Base-by-base conservation (phyloP, 35 echinoderm and acorn worm genomes). In the Stichopus chloronotus region DNA sequence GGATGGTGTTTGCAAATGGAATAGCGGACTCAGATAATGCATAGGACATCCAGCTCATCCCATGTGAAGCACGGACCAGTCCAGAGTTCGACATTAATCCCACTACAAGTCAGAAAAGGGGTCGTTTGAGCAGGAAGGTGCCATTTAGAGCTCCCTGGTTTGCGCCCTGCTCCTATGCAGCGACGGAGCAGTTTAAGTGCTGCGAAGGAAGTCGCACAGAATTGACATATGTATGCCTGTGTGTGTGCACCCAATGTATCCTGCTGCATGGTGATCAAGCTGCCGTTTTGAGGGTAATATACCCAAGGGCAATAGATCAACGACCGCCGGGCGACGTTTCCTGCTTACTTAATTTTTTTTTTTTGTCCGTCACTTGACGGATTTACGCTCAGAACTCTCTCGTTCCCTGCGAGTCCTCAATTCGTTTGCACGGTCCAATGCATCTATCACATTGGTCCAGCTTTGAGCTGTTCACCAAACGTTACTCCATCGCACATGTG, bases 401-500 rank as follows among this genome's bases (percentile, higher is more conserved):
- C 14, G 79, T 79, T 91, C 90, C 76, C 71, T 91, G 53, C 53
- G 53, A 78, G 76, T 91, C 71, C 90, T 79, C 76, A 65, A 79
- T 79, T 91, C 90, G 56, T 91, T 91, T 91, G 90, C 90, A 91
- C 55, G 90, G 90, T 91, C 90, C 90, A 91, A 25, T 79, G 90
- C 43, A 78, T 79, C 90, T 58, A 79, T 91, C 90, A 79, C 90
- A 79, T 91, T 56, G 90, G 71, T 54, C 90, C 90, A 91, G 90
- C 90, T 91, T 52, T 79, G 90, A 78, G 90, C 76, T 65, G 90
- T 91, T 91, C 72, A 57, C 90, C 90, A 79, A 79, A 52, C 80
- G 30, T 43, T 79, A 55, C 25, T 79, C 52, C 0, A n/a, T n/a
- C 90, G 71, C 56, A 54, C 90, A 78, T 71, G 58, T 91, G 90